Evolutionary conservation across 64 coral and sea anemone genomes (phyloP).

Genomic region (Montipora capricornis): DNA sequence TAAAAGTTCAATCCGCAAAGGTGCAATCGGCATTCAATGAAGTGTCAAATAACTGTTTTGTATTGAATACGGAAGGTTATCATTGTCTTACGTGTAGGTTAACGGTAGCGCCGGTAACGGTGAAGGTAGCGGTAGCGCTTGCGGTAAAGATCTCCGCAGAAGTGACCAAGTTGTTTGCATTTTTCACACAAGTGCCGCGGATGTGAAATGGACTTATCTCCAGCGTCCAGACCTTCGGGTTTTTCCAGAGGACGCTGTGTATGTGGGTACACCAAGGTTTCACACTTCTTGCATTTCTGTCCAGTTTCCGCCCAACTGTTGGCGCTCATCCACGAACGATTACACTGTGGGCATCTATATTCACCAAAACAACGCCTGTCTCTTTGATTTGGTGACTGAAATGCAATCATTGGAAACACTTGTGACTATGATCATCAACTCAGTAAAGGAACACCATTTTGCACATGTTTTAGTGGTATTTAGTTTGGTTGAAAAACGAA

Average conservation of each 20-base stretch:
- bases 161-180: conserved; percentile 55
- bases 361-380: conserved; percentile 74
- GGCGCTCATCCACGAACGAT: conserved; percentile 69
- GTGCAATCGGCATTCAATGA: no score
- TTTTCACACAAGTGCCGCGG: conserved; percentile 70
- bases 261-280: conserved; percentile 65
- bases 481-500: no score
- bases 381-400: conserved; percentile 62
- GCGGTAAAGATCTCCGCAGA: conserved; percentile 28
- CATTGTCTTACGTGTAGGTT: background rate
- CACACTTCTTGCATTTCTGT: conserved; percentile 66
- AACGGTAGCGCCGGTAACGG: no score
- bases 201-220: conserved; percentile 31
- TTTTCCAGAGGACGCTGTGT: conserved; percentile 69
- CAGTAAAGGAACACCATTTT: no score
- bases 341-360: conserved; percentile 60
- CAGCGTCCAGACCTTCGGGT: conserved; percentile 44
- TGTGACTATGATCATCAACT: no score
- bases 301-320: conserved; percentile 76
- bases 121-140: no score
- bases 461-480: no score
- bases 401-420: no score
- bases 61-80: no score
- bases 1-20: no score
- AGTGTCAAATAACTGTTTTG: no score